Percentiles rank a stretch among this genome's conserved stretches.
These are phyloP conservation scores for Philonicus albiceps DNA, from an alignment of 2,888 invertebrate species.

Conservation along the genomic window DNA sequence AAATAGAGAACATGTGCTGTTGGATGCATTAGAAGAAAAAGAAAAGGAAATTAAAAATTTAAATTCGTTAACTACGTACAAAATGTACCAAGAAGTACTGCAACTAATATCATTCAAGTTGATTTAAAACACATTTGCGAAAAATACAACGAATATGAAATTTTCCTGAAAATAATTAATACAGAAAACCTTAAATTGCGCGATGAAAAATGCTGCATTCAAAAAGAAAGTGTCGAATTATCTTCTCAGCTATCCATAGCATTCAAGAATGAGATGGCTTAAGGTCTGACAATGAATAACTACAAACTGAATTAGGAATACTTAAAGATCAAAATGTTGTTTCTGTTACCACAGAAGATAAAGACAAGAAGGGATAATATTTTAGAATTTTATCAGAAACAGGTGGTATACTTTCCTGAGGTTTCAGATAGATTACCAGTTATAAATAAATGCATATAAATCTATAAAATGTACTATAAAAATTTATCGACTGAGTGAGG, in stretches of 20 bases:
- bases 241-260: conserved; percentile 69
- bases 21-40: conserved; percentile 64
- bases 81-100: not conserved
- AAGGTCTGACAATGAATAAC: conserved; percentile 54
- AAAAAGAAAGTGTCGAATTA: conserved; percentile 66
- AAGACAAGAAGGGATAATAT: not conserved
- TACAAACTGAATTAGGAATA: not conserved
- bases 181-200: not conserved
- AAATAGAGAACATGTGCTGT: conserved; percentile 67
- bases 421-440: not conserved
- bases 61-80: not conserved
- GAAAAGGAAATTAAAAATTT: conserved; percentile 51
- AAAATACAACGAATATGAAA: not conserved
- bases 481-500: not conserved
- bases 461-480: not conserved
- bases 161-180: not conserved
- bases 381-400: not conserved
- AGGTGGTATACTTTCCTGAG: not conserved
- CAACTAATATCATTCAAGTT: not conserved
- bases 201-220: conserved; percentile 54
- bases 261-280: conserved; percentile 67
- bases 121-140: not conserved
- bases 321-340: not conserved
- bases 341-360: not conserved
- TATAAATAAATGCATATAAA: not conserved